Evolutionary conservation across 1,140 invertebrate species (phyloP).

Genomic region (Meloidogyne hapla): DNA sequence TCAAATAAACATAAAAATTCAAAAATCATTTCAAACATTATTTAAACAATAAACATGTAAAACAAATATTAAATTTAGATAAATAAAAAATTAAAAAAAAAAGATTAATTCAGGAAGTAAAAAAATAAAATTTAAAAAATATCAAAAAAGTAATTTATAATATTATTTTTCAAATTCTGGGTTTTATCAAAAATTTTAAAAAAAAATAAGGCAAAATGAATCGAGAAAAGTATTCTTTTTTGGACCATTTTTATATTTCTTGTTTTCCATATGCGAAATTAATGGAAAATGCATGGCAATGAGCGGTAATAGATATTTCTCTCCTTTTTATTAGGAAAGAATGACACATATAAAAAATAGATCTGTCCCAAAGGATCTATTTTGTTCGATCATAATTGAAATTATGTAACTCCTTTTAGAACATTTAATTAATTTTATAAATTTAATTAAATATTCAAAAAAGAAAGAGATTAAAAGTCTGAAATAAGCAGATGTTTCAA

Average conservation of each 20-base stretch:
- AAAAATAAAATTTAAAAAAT: too few relatives aligned
- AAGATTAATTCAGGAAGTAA: too few relatives aligned
- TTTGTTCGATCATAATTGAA: not conserved
- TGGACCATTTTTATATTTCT: not conserved
- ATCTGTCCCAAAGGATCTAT: too few relatives aligned
- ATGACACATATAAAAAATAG: not conserved
- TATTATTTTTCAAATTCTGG: not conserved
- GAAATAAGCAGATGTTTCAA: not conserved
- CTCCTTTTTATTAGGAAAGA: not conserved
- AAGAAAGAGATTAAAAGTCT: not conserved
- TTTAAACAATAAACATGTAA: too few relatives aligned
- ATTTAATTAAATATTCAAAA: conserved; percentile 16
- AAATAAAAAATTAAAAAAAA: too few relatives aligned
- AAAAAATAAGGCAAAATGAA: not conserved
- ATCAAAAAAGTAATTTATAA: too few relatives aligned
- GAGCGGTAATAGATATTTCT: not conserved
- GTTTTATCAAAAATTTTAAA: not conserved
- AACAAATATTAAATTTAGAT: too few relatives aligned
- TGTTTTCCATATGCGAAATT: not conserved
- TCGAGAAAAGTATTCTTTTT: not conserved
- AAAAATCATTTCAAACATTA: too few relatives aligned
- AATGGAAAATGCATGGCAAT: not conserved
- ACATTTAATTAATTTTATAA: not conserved
- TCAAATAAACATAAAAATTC: too few relatives aligned
- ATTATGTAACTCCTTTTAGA: not conserved